Conservation (phyloP, 2,797 vertebrate genomes). For the Syndactyla subalaris region DNA sequence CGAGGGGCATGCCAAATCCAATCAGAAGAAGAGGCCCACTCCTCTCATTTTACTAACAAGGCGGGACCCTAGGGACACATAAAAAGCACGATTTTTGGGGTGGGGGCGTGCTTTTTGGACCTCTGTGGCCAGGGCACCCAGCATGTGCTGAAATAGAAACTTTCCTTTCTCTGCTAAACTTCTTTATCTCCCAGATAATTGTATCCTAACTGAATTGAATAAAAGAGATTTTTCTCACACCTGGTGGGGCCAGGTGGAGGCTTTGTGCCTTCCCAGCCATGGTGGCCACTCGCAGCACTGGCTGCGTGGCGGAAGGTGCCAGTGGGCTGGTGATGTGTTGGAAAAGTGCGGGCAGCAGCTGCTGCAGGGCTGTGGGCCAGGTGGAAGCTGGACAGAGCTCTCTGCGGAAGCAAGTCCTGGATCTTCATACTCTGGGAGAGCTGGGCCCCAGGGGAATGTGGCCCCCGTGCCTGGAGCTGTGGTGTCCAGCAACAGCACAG, state of each 20-base stretch:
- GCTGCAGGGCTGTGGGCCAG: background rate
- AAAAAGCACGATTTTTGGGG: too few relatives aligned
- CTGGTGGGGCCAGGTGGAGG: background rate
- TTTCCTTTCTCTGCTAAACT: too few relatives aligned
- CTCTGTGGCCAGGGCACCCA: too few relatives aligned
- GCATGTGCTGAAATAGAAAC: too few relatives aligned
- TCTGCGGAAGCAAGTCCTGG: background rate
- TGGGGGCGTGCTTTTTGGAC: background rate
- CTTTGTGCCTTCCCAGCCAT: background rate
- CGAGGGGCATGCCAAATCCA: too few relatives aligned
- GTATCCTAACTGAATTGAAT: too few relatives aligned
- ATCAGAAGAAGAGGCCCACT: too few relatives aligned
- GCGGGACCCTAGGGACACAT: too few relatives aligned
- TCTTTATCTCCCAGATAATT: too few relatives aligned
- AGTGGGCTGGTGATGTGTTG: fast-evolving
- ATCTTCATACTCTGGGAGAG: background rate
- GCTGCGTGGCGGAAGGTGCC: background rate
- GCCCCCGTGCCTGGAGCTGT: fast-evolving
- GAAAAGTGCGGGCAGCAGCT: background rate
- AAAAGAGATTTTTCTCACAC: too few relatives aligned
- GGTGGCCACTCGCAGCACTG: fast-evolving
- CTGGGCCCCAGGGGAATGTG: fast-evolving
- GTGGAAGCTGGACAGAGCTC: background rate
- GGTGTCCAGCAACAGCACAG: background rate
- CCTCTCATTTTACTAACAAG: too few relatives aligned